Conservation (phyloP, 2,888 invertebrate species). For the Caenorhabditis doughertyi region DNA sequence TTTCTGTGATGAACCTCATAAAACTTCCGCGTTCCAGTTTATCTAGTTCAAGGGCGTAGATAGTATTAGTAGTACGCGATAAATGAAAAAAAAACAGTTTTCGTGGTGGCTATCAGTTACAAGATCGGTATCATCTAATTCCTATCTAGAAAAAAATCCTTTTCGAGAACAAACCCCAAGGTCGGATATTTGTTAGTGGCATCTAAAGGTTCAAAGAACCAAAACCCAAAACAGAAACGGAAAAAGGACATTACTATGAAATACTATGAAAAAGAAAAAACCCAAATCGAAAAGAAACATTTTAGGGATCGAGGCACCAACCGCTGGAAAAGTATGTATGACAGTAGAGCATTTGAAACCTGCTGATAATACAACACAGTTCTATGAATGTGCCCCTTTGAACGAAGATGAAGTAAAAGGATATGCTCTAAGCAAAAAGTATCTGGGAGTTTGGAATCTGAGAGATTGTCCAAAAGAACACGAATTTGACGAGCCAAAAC, state of each 20-base stretch:
- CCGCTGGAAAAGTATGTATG: slow-evolving; percentile 76
- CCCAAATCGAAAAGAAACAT: neutral
- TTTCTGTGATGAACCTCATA: neutral
- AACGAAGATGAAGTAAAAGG: slow-evolving; percentile 77
- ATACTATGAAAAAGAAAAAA: too few relatives aligned
- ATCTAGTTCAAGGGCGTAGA: slow-evolving; percentile 64
- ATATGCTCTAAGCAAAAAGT: slow-evolving; percentile 73
- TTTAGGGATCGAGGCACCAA: slow-evolving; percentile 40
- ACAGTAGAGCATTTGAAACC: slow-evolving; percentile 77
- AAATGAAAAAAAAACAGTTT: slow-evolving; percentile 58
- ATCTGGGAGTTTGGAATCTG: slow-evolving; percentile 79
- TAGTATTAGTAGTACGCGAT: slow-evolving; percentile 12
- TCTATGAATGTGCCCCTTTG: slow-evolving; percentile 80
- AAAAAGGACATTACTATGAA: slow-evolving; percentile 57
- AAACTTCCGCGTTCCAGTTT: slow-evolving; percentile 54
- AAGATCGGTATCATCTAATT: slow-evolving; percentile 57
- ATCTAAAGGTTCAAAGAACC: slow-evolving; percentile 62
- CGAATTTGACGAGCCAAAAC: slow-evolving; percentile 78
- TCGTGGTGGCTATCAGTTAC: slow-evolving; percentile 48
- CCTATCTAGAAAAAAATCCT: slow-evolving; percentile 27
- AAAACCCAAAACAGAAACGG: slow-evolving; percentile 47
- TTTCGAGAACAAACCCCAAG: slow-evolving; percentile 50
- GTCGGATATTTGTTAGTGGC: slow-evolving; percentile 47
- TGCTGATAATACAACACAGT: slow-evolving; percentile 71
- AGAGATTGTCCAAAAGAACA: slow-evolving; percentile 76